A percentile compares a stretch with the other conserved stretches of the same genome.
Conservation (phyloP, 2,113 vertebrate genomes). For the Sylvietta virens region DNA sequence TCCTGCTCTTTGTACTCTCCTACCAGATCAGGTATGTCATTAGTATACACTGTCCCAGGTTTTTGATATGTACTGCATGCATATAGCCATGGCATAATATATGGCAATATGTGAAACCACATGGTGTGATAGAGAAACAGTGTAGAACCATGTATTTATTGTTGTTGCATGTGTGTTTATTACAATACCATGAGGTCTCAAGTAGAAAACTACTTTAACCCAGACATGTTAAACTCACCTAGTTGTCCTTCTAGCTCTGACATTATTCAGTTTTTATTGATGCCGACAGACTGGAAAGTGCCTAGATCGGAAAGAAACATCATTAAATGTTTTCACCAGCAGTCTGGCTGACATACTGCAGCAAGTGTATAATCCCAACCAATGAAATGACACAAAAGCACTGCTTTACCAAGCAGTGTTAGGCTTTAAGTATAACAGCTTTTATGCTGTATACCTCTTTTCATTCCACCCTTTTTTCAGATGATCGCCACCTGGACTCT, state of each 20-base stretch:
- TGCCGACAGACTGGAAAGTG: neutral
- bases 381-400: neutral
- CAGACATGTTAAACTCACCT: neutral
- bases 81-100: neutral
- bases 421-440: neutral
- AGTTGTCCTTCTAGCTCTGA: neutral
- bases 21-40: neutral
- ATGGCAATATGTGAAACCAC: neutral
- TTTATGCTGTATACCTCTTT: neutral
- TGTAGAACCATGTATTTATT: neutral
- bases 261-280: neutral
- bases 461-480: neutral
- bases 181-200: neutral
- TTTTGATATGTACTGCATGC: neutral
- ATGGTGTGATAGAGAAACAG: neutral
- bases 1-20: neutral
- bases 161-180: neutral
- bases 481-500: neutral
- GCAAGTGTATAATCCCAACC: neutral
- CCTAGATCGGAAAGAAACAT: neutral
- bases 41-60: neutral
- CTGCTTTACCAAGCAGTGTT: neutral
- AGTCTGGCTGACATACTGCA: neutral
- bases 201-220: neutral
- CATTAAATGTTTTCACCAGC: neutral